Conservation (phyloP, 2,113 vertebrate genomes). For the Pitta sordida region DNA sequence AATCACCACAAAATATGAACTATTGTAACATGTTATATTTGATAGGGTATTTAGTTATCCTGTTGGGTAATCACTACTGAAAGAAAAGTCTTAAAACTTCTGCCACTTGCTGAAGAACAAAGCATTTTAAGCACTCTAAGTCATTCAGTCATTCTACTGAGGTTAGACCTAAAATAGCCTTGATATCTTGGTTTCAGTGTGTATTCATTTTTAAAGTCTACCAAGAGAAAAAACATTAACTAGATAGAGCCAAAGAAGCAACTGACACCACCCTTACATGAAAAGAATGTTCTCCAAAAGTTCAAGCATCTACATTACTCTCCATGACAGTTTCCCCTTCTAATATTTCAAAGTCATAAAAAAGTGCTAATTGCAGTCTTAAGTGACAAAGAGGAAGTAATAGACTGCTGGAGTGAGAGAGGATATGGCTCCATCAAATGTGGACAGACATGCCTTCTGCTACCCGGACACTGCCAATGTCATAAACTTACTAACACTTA, state of each 20-base stretch:
- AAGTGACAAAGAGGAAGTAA: conserved; percentile 69
- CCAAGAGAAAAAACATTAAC: conserved; percentile 39
- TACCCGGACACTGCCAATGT: not conserved
- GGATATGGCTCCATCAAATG: not conserved
- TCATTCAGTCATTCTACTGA: conserved; percentile 38
- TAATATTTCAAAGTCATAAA: conserved; percentile 75
- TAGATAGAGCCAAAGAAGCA: conserved; percentile 58
- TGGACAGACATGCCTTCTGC: not conserved
- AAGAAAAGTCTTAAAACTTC: not conserved
- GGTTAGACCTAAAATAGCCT: conserved; percentile 57
- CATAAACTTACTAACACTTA: not conserved
- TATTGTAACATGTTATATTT: not conserved
- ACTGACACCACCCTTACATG: conserved; percentile 58
- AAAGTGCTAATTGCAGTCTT: conserved; percentile 70
- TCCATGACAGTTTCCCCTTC: conserved; percentile 61
- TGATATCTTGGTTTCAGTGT: conserved; percentile 32
- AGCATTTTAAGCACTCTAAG: conserved; percentile 16
- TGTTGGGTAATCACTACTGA: not conserved
- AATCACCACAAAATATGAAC: not conserved
- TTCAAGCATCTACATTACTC: conserved; percentile 72
- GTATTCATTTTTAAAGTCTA: conserved; percentile 48
- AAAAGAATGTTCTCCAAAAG: conserved; percentile 72
- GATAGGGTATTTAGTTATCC: not conserved
- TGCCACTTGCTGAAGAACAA: not conserved
- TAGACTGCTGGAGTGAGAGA: conserved; percentile 42